phyloP scores from a whole-genome alignment of 2,797 vertebrate species.

The Sparus aurata region DNA sequence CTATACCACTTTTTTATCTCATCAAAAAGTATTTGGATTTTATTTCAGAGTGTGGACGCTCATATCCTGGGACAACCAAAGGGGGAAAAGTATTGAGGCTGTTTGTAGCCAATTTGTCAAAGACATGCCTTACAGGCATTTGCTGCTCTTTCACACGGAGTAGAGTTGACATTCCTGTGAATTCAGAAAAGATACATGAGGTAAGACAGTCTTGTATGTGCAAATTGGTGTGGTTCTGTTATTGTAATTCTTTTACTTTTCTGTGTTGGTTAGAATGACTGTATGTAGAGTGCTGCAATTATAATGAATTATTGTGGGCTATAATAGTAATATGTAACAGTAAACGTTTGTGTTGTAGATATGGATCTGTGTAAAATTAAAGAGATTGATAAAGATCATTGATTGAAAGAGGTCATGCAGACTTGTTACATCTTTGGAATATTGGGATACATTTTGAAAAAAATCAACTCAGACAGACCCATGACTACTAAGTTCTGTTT shows the following conservation, averaged over 20 bases:
- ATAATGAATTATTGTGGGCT: neutral
- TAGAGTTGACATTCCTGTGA: constrained; percentile 78
- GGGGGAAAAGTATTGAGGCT: constrained; percentile 82
- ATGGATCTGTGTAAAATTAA: neutral
- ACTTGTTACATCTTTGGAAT: neutral
- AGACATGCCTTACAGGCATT: constrained; percentile 74
- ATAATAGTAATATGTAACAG: neutral
- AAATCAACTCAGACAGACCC: neutral
- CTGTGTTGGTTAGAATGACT: neutral
- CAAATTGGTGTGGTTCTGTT: constrained; percentile 11
- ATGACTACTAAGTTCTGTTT: neutral
- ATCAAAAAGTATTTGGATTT: constrained; percentile 36
- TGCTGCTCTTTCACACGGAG: constrained; percentile 85
- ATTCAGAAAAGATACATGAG: constrained; percentile 83
- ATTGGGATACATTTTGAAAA: neutral
- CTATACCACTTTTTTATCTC: neutral
- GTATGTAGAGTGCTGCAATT: neutral
- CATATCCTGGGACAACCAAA: constrained; percentile 77
- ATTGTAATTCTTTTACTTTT: neutral
- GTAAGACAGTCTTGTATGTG: constrained; percentile 67
- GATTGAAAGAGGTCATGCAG: neutral
- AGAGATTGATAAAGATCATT: neutral
- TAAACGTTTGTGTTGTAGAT: neutral
- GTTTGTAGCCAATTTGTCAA: constrained; percentile 76
- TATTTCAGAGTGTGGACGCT: constrained; percentile 87